Conservation (phyloP, 2,888 invertebrate species). For the Phengaris alcon region DNA sequence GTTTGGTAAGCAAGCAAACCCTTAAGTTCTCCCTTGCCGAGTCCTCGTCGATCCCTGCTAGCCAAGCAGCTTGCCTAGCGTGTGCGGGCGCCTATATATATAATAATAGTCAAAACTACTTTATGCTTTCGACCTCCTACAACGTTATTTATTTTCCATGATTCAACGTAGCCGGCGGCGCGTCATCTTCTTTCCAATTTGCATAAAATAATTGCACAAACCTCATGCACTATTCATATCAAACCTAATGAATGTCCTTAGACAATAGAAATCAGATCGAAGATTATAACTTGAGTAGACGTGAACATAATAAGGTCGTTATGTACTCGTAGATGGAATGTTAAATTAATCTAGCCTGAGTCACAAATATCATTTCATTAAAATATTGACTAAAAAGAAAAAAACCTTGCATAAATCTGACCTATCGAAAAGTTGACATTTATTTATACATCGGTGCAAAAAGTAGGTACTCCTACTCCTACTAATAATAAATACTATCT, state of each 20-base stretch:
- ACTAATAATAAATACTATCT: no score
- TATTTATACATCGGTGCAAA: no score
- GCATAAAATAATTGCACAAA: slow-evolving; percentile 40
- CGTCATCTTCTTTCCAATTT: slow-evolving; percentile 40
- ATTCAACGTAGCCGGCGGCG: slow-evolving; percentile 40
- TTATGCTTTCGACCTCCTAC: not conserved
- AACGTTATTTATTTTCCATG: slow-evolving; percentile 35
- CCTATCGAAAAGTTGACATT: no score
- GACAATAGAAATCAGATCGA: not conserved
- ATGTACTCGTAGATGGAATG: not conserved
- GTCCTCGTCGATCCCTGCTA: no score
- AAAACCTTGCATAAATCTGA: no score
- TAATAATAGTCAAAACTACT: no score
- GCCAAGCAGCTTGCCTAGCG: no score
- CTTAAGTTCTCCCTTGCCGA: no score
- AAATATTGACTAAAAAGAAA: not conserved
- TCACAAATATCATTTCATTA: not conserved
- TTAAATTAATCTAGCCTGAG: not conserved
- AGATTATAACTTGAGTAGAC: not conserved
- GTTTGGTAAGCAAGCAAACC: no score
- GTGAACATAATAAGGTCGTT: not conserved
- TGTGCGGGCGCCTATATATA: no score
- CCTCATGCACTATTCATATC: slow-evolving; percentile 17
- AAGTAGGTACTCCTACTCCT: no score
- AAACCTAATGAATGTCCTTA: not conserved